Percentiles rank a stretch among this genome's conserved stretches.
Conservation (phyloP, 1,140 invertebrate genomes). For the Diprion similis region DNA sequence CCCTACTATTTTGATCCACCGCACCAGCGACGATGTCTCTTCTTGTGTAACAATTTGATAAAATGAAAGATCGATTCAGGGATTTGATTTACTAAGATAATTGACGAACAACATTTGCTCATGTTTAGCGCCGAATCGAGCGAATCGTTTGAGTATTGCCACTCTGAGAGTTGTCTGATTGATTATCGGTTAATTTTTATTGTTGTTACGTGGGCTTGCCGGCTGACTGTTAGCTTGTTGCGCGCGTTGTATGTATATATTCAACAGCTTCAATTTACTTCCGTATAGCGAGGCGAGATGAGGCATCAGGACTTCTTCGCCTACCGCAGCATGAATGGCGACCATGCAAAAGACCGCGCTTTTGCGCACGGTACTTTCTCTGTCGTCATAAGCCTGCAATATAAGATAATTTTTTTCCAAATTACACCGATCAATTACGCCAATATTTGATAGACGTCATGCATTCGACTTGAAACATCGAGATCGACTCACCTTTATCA, state of each 20-base stretch:
- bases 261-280: constrained; percentile 82
- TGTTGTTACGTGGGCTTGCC: constrained; percentile 51
- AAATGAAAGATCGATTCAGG: constrained; percentile 19
- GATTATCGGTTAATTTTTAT: constrained; percentile 53
- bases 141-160: constrained; percentile 52
- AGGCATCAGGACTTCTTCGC: constrained; percentile 81
- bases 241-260: constrained; percentile 76
- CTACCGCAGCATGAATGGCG: constrained; percentile 84
- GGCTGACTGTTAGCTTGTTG: constrained; percentile 54
- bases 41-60: too few relatives aligned
- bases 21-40: background rate
- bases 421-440: constrained; percentile 9
- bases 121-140: constrained; percentile 46
- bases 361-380: constrained; percentile 89
- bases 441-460: background rate
- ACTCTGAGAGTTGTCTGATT: constrained; percentile 46
- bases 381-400: constrained; percentile 81
- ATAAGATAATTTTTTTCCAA: background rate
- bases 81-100: constrained; percentile 52
- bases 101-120: constrained; percentile 46
- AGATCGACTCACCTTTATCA: constrained; percentile 73
- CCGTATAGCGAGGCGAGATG: constrained; percentile 80
- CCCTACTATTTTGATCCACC: background rate
- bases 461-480: background rate
- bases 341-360: constrained; percentile 96